Conservation (phyloP, 2,797 vertebrate genomes). For the Nyctalus aviator region DNA sequence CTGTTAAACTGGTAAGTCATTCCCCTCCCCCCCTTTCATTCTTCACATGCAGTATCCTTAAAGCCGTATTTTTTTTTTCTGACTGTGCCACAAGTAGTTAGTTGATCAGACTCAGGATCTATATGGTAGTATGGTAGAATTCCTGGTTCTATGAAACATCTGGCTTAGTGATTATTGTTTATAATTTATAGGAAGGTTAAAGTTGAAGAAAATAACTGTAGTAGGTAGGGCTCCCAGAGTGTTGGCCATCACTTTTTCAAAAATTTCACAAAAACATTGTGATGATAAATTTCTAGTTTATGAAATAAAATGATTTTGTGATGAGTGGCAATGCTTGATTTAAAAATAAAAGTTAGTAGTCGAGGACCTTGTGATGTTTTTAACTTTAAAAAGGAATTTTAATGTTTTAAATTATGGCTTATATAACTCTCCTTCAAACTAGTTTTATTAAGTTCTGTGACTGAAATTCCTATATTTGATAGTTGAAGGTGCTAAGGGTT, state of each 20-base stretch:
- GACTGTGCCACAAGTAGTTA: background rate
- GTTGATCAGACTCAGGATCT: conserved; percentile 27
- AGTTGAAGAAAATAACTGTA: conserved; percentile 39
- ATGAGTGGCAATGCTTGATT: conserved; percentile 26
- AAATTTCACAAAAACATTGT: background rate
- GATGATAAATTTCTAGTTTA: conserved; percentile 30
- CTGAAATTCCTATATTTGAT: background rate
- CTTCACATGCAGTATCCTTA: conserved; percentile 21
- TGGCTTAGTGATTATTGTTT: background rate
- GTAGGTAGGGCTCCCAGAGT: background rate
- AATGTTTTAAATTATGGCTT: background rate
- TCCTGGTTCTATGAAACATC: background rate
- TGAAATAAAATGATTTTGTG: conserved; percentile 54
- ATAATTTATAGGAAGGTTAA: conserved; percentile 33
- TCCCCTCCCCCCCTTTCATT: background rate
- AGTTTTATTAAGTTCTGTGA: conserved; percentile 38
- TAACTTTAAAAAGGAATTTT: background rate
- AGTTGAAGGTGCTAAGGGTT: background rate
- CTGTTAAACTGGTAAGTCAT: conserved; percentile 96
- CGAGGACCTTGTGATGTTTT: background rate
- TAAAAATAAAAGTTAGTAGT: conserved; percentile 35
- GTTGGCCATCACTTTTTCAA: background rate
- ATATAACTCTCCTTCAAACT: background rate
- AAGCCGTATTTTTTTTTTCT: background rate
- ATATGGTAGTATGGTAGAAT: background rate